A percentile compares a stretch with the other conserved stretches of the same genome.
Evolutionary conservation across 2,113 vertebrate species (phyloP).

Genomic region (Ellobius talpinus): DNA sequence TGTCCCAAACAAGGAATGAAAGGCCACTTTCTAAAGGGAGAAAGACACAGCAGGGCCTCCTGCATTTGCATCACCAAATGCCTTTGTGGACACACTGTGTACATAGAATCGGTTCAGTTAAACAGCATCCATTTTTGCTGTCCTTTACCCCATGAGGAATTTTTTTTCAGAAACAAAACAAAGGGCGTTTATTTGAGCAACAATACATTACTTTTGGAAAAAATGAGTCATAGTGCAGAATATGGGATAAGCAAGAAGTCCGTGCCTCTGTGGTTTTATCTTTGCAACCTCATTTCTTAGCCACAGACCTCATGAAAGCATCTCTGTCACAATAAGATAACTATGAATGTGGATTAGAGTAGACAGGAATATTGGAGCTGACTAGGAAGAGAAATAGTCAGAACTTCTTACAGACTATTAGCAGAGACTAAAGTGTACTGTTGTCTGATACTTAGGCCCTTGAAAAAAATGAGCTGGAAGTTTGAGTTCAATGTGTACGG

Average conservation of each 20-base stretch:
- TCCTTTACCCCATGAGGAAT: conserved; percentile 55
- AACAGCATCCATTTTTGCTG: conserved; percentile 69
- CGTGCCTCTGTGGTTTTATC: neutral
- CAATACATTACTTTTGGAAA: conserved; percentile 60
- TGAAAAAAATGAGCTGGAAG: conserved; percentile 62
- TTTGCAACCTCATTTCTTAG: conserved; percentile 29
- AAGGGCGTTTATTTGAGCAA: conserved; percentile 70
- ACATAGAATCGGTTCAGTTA: conserved; percentile 76
- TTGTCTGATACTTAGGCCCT: conserved; percentile 57
- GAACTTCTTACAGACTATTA: conserved; percentile 49
- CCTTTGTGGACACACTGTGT: conserved; percentile 65
- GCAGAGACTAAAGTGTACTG: conserved; percentile 46
- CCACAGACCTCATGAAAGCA: neutral
- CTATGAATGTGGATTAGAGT: neutral
- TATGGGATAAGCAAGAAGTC: conserved; percentile 25
- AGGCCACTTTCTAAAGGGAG: conserved; percentile 72
- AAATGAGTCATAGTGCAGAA: conserved; percentile 25
- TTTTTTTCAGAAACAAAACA: conserved; percentile 49
- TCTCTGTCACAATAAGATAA: neutral
- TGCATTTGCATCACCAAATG: conserved; percentile 78
- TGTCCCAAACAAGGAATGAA: conserved; percentile 78
- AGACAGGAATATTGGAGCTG: neutral
- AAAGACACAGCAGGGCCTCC: conserved; percentile 74
- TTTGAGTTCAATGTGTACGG: conserved; percentile 67
- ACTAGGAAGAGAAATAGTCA: neutral